Evolutionary conservation across 2,888 invertebrate genomes (phyloP), one percentile per base, ranked within the genome.

Genomic region (Carterocephalus palaemon): DNA sequence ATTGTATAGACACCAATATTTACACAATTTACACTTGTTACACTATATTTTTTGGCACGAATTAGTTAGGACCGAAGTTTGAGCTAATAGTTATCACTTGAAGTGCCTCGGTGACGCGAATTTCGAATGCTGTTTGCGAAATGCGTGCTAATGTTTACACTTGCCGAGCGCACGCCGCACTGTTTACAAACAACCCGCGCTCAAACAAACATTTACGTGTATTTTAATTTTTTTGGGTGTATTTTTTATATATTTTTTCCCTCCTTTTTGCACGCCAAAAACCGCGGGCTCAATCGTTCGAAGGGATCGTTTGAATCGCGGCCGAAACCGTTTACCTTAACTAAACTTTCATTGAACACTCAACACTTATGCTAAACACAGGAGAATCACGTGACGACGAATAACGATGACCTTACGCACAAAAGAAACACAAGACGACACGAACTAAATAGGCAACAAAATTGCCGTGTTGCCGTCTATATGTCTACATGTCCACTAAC

Each of bases 401-500:
- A 57, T 52, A 86, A 86, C 85, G 64, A 85, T 81, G 80, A 86
- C 85, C 67, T 70, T 74, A 86, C 86, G 81, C 74, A 85, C 85
- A 75, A 80, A 86, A 80, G 76, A 80, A 86, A 87, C 82, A 86
- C 84, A 79, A 81, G 79, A 85, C 80, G 76, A 81, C 81, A 84
- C 83, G 83, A 86, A 86, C 76, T 84, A 87, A 86, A 85, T 76
- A 82, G 83, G 84, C 86, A 88, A 86, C 88, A 79, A 83, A 77
- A 76, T 77, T 78, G 87, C 84, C 88, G 88, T 88, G 88, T 86
- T 81, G 70, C 75, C 86, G 83, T 82, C 83, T 82, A 83, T 85
- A 87, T 86, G 85, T 81, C 88, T 87, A 88, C 88, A 88, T 88
- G 87, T 82, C 88, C 87, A 88, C 88, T 88, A 87, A 86, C 79